Base-by-base conservation (phyloP, 2,888 invertebrate genomes). In the Clistopyga incitator region DNA sequence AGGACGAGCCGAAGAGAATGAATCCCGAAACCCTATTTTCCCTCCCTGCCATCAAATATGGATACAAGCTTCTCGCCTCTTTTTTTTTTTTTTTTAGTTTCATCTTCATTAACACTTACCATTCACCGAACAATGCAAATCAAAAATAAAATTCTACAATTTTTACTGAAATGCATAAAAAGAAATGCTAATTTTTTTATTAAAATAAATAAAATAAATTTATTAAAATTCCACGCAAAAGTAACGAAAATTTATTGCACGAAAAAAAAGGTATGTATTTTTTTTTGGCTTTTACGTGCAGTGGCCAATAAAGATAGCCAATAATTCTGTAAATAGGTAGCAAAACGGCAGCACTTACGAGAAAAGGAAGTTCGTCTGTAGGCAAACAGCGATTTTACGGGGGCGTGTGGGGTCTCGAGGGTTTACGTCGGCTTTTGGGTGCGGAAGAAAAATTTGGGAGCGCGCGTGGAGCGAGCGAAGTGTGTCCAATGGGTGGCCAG, bases 321-420 rank as follows among this genome's bases (percentile, higher is more conserved):
- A 47, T 42, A 65, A 65, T 13, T 13, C 42, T 64, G 42, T 45
- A 65, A 65, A 65, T 45, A 65, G 65, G 45, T 45, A 72, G 54
- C 45, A 45, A 45, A 23, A 56, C 65, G 38, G 65, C 45, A 67
- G 54, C 54, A 59, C 52, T 11, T 38, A 59, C 50, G 65, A 65
- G 18, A 45, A 52, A 45, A 20, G 15, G 11, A 64, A 1, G 20
- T 20, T 25, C 42, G 34, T 13, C 54, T 65, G 72, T 65, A 54
- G 56, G 61, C 23, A 50, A 72, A 77, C 64, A 76, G 61, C 59
- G 82, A 74, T 82, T 78, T 82, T 82, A 82, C 82, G 71, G 77
- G 50, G 72, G 56, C 42, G 64, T 4, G 45, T 13, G 23, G n/a
- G 59, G 67, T 59, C 74, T 82, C 45, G 54, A 38, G 56, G 71